A percentile compares a stretch with the other conserved stretches of the same genome.
phyloP scores from a whole-genome alignment of 2,888 invertebrate genomes.

The Allophyes oxyacanthae region DNA sequence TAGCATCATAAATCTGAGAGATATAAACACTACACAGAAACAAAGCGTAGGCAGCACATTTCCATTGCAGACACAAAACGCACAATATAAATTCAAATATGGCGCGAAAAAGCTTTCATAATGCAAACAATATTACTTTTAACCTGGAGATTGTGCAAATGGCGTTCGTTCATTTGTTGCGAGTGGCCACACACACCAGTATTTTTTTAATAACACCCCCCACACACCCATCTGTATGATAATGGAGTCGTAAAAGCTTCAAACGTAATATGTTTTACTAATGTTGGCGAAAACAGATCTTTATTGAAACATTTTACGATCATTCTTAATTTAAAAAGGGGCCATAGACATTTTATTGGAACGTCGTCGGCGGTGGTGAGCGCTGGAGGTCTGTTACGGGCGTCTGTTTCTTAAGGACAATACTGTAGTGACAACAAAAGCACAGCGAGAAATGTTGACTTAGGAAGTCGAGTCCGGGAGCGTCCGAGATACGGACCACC shows the following conservation, averaged over 20 bases:
- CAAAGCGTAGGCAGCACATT: slow-evolving; percentile 72
- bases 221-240: slow-evolving; percentile 63
- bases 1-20: slow-evolving; percentile 54
- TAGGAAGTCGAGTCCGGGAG: slow-evolving; percentile 60
- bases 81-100: slow-evolving; percentile 74
- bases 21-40: slow-evolving; percentile 58
- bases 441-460: slow-evolving; percentile 79
- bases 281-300: slow-evolving; percentile 72
- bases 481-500: slow-evolving; percentile 78
- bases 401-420: slow-evolving; percentile 69
- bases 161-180: slow-evolving; percentile 55
- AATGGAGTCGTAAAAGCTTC: slow-evolving; percentile 68
- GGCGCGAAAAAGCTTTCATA: slow-evolving; percentile 69
- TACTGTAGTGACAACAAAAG: slow-evolving; percentile 77
- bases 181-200: slow-evolving; percentile 41
- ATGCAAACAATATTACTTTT: slow-evolving; percentile 72
- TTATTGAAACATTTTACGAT: slow-evolving; percentile 69
- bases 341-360: slow-evolving; percentile 60
- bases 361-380: slow-evolving; percentile 55
- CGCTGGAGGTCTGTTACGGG: slow-evolving; percentile 66
- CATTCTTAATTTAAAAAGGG: slow-evolving; percentile 68
- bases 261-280: slow-evolving; percentile 59
- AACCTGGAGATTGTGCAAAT: slow-evolving; percentile 61
- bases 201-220: slow-evolving; percentile 53
- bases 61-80: slow-evolving; percentile 68